Evolutionary conservation across 2,888 invertebrate species (phyloP).

Genomic region (Lepidocyrtinus sp.): DNA sequence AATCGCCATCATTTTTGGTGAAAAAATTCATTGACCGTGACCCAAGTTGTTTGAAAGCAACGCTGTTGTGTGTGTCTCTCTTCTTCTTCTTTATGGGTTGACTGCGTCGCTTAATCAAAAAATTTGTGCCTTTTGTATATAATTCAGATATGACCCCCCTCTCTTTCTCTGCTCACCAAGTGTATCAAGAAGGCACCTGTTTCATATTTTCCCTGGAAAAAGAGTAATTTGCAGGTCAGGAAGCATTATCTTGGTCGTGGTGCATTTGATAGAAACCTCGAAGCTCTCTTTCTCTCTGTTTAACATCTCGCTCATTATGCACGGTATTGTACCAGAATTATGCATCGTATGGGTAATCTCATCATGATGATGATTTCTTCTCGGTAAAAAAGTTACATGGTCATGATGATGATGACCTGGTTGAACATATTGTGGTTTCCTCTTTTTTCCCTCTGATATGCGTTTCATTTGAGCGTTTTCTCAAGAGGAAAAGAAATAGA

Average conservation of each 20-base stretch:
- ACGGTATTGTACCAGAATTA: constrained; percentile 13
- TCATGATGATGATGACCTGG: background rate
- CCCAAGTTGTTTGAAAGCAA: constrained; percentile 32
- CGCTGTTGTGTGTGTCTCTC: constrained; percentile 3
- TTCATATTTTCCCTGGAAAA: constrained; percentile 52
- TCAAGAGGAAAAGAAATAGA: background rate
- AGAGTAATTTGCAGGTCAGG: constrained; percentile 54
- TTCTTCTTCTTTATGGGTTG: constrained; percentile 25
- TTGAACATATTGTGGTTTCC: background rate
- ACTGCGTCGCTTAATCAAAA: constrained; percentile 15
- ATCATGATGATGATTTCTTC: background rate
- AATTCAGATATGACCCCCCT: background rate
- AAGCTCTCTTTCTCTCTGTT: background rate
- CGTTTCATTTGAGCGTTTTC: constrained; percentile 10
- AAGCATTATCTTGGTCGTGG: constrained; percentile 40
- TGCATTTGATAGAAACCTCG: constrained; percentile 29
- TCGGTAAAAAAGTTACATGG: background rate
- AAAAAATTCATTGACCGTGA: constrained; percentile 59
- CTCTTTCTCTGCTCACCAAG: background rate
- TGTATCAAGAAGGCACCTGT: constrained; percentile 46
- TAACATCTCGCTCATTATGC: constrained; percentile 25
- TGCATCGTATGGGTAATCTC: background rate
- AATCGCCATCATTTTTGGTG: constrained; percentile 28
- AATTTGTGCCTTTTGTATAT: background rate
- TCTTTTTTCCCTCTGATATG: background rate